Conservation (phyloP, 2,113 vertebrate genomes). For the Microcebus griseorufus region DNA sequence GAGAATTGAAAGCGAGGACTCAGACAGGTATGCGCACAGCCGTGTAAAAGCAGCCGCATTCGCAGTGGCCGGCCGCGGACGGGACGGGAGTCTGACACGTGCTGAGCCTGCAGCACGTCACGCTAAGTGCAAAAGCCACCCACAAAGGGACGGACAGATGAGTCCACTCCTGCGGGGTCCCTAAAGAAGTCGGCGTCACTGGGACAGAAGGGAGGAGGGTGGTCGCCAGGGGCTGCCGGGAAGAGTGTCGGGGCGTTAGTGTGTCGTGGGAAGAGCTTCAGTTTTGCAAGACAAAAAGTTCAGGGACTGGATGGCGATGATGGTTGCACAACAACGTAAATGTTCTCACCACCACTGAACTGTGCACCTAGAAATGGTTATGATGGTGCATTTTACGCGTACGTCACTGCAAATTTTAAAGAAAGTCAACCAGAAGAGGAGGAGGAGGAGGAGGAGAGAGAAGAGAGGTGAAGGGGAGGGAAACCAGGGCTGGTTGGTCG, state of each 20-base stretch:
- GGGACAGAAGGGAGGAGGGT: neutral
- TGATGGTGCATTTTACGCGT: neutral
- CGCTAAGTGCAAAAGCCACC: neutral
- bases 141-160: neutral
- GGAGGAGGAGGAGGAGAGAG: neutral
- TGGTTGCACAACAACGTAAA: neutral
- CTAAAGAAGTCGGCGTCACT: neutral
- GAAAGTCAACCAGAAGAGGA: neutral
- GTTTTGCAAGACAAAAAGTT: neutral
- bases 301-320: neutral
- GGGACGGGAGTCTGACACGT: neutral
- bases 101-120: neutral
- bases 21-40: neutral
- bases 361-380: neutral
- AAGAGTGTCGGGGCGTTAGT: neutral
- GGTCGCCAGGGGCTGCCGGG: neutral
- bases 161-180: neutral
- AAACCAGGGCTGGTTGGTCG: neutral
- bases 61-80: neutral
- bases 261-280: neutral
- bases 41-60: neutral
- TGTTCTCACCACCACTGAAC: neutral
- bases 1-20: neutral
- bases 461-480: neutral
- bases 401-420: neutral